phyloP scores from a whole-genome alignment of 2,888 invertebrate species.

The Drosophila longiperda region DNA sequence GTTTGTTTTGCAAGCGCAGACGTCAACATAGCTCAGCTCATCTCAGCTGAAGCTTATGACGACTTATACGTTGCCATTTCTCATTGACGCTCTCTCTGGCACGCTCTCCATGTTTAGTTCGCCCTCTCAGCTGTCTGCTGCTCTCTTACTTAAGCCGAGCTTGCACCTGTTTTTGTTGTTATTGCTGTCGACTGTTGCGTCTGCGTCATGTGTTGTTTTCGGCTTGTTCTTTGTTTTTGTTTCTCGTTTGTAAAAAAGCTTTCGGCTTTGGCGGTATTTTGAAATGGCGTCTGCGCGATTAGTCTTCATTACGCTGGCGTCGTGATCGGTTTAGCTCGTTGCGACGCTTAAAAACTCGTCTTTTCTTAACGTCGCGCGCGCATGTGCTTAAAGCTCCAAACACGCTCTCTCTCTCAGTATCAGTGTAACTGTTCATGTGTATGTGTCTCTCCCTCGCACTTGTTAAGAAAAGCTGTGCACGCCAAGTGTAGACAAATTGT shows the following conservation, averaged over 20 bases:
- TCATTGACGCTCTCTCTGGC: not conserved
- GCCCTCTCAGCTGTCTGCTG: not conserved
- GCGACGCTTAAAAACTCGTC: slow-evolving; percentile 9
- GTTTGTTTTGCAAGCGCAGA: slow-evolving; percentile 20
- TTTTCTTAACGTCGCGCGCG: slow-evolving; percentile 46
- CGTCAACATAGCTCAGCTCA: slow-evolving; percentile 62
- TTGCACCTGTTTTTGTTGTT: slow-evolving; percentile 13
- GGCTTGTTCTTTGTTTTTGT: slow-evolving; percentile 50
- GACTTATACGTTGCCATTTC: slow-evolving; percentile 22
- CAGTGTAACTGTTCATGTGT: slow-evolving; percentile 5
- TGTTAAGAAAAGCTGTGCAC: slow-evolving; percentile 68
- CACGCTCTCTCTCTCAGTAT: slow-evolving; percentile 24
- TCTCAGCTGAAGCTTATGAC: slow-evolving; percentile 35
- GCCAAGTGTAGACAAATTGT: slow-evolving; percentile 68
- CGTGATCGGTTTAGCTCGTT: slow-evolving; percentile 65
- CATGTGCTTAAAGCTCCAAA: slow-evolving; percentile 60
- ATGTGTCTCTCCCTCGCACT: slow-evolving; percentile 44
- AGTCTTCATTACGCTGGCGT: slow-evolving; percentile 70
- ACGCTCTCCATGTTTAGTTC: not conserved
- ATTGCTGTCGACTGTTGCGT: slow-evolving; percentile 11
- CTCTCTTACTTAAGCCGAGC: slow-evolving; percentile 22
- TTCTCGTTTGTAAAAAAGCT: slow-evolving; percentile 53
- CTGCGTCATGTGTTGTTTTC: slow-evolving; percentile 44
- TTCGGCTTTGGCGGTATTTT: slow-evolving; percentile 36
- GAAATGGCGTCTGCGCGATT: slow-evolving; percentile 55